Conservation (phyloP, 2,113 vertebrate genomes). For the Helogale parvula region DNA sequence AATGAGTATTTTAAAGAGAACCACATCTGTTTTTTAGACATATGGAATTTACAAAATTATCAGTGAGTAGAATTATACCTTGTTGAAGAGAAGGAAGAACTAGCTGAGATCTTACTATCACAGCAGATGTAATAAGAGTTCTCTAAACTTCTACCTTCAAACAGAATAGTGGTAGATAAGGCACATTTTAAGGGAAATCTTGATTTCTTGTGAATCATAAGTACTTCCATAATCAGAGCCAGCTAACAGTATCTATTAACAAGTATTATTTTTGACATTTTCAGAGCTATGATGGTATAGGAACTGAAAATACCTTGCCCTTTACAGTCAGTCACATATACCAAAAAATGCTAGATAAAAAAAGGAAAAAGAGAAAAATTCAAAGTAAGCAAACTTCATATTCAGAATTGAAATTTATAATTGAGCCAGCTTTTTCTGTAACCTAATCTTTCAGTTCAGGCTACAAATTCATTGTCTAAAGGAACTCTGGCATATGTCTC, state of each 20-base stretch:
- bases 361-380: neutral
- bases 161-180: slow-evolving; percentile 67
- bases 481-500: neutral
- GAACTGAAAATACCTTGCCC: slow-evolving; percentile 62
- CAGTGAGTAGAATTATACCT: slow-evolving; percentile 59
- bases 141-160: slow-evolving; percentile 74
- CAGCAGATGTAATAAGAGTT: slow-evolving; percentile 51
- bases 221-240: slow-evolving; percentile 75
- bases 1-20: slow-evolving; percentile 63
- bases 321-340: slow-evolving; percentile 48
- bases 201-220: slow-evolving; percentile 71
- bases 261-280: slow-evolving; percentile 79
- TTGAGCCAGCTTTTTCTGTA: neutral
- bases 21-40: slow-evolving; percentile 59
- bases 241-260: slow-evolving; percentile 67
- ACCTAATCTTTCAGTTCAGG: neutral
- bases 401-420: neutral
- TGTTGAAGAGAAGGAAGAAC: slow-evolving; percentile 68
- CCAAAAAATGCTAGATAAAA: slow-evolving; percentile 28
- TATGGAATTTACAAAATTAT: slow-evolving; percentile 29
- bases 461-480: neutral
- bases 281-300: slow-evolving; percentile 68
- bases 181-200: slow-evolving; percentile 76
- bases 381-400: slow-evolving; percentile 49
- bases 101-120: slow-evolving; percentile 45